phyloP scores from a whole-genome alignment of 2,888 invertebrate genomes.

The Temnothorax rugatulus region DNA sequence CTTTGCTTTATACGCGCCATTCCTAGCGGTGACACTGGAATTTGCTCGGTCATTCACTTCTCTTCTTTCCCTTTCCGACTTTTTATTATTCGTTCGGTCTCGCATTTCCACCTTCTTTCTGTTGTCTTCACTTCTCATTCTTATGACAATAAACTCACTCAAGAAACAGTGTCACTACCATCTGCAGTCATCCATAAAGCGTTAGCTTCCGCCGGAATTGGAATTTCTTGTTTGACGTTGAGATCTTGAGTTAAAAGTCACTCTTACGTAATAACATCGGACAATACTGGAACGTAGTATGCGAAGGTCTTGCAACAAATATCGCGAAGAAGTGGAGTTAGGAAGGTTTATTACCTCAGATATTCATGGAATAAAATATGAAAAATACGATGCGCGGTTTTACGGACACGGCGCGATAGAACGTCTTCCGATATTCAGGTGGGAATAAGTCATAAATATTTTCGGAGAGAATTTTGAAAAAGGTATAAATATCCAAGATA shows the following conservation, averaged over 20 bases:
- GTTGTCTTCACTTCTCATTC: conserved; percentile 60
- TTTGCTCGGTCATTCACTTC: conserved; percentile 60
- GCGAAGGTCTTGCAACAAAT: background rate
- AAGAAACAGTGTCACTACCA: background rate
- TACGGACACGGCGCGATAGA: background rate
- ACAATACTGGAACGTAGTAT: background rate
- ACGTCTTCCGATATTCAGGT: background rate
- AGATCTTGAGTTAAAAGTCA: conserved; percentile 13
- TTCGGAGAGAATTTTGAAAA: conserved; percentile 26
- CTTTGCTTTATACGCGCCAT: conserved; percentile 61
- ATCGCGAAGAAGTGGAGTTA: background rate
- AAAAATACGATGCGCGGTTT: background rate
- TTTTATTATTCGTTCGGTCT: conserved; percentile 59
- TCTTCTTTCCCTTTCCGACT: conserved; percentile 52
- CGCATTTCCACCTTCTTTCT: conserved; percentile 43
- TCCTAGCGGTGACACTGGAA: conserved; percentile 59
- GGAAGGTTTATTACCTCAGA: conserved; percentile 2
- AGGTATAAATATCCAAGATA: background rate
- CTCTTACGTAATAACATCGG: background rate
- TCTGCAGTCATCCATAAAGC: conserved; percentile 27
- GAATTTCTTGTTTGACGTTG: background rate
- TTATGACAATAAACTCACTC: conserved; percentile 67
- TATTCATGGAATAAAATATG: conserved; percentile 14
- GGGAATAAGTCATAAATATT: background rate
- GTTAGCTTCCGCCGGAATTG: conserved; percentile 8